Evolutionary conservation across 1,140 invertebrate species (phyloP), one percentile per base, ranked within the genome.

Genomic region (Meloidogyne exigua): DNA sequence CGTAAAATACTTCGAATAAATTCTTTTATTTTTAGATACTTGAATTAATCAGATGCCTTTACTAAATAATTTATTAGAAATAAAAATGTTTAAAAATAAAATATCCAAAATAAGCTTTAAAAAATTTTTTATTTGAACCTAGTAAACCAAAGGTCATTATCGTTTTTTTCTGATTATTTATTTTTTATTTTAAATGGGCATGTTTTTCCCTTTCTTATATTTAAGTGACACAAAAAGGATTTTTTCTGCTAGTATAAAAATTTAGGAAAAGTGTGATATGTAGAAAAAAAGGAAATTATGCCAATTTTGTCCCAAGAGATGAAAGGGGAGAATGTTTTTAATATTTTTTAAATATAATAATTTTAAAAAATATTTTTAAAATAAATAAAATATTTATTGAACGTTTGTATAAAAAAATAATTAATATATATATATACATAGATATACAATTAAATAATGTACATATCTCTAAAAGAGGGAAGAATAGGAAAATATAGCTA

Each of bases 261-360:
- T 57, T 57, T 18, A 57, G n/a, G 18, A 9, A n/a, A 57, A 57
- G 42, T 44, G 13, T n/a, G 4, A 15, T 18, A n/a, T 15, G 18
- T 18, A 49, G 18, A 7, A 57, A 57, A 57, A 57, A 57, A n/a
- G 49, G 49, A 57, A 57, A 57, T 57, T n/a, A 57, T n/a, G n/a
- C 18, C 49, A 57, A 57, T 57, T 57, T n/a, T 57, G 49, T 57
- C 49, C 49, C 49, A n/a, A 57, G 49, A 57, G 49, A 57, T n/a
- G n/a, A 57, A n/a, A 7, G 49, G n/a, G n/a, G 1, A 18, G 44
- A 57, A 57, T n/a, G n/a, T 57, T n/a, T 57, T 2, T n/a, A 9
- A 7, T 32, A 3, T 32, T 32, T 32, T 32, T n/a, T 18, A 49
- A 57, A 21, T n/a, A n/a, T n/a, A n/a, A n/a, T n/a, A n/a, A n/a